Percentiles rank a stretch among this genome's conserved stretches.
These are phyloP conservation scores for Salmo trutta DNA, from an alignment of 2,797 vertebrate species.

Conservation along the genomic window DNA sequence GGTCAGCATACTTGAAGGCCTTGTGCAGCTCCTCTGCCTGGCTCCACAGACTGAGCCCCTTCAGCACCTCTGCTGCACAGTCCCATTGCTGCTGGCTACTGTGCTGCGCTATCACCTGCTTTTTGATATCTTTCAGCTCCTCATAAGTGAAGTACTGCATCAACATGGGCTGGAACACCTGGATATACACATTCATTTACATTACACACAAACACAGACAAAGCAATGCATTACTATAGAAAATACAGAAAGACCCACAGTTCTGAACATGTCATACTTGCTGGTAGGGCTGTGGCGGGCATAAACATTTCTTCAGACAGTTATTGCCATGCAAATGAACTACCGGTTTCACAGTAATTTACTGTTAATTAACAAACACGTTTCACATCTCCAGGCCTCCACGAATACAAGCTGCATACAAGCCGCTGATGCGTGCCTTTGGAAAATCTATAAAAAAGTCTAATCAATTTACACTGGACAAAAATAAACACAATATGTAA, in stretches of 20 bases:
- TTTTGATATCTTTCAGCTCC: constrained; percentile 98
- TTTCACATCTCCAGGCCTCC: no score
- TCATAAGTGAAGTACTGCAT: constrained; percentile 99
- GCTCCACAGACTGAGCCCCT: constrained; percentile 88
- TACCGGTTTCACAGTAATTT: no score
- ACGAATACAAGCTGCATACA: no score
- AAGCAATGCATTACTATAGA: background rate
- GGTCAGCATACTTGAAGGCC: constrained; percentile 91
- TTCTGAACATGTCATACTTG: background rate
- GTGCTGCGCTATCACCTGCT: constrained; percentile 96
- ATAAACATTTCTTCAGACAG: no score
- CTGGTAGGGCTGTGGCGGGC: no score
- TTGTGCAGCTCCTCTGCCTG: constrained; percentile 94
- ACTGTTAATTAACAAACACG: no score
- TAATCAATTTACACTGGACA: no score
- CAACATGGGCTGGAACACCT: constrained; percentile 99
- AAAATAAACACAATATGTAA: no score
- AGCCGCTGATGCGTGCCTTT: no score
- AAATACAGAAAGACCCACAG: background rate
- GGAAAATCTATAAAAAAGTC: no score
- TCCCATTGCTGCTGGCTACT: constrained; percentile 84
- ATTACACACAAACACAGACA: constrained; percentile 13
- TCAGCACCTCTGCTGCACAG: constrained; percentile 81
- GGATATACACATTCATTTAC: constrained; percentile 37
- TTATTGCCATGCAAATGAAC: no score